phyloP scores from a whole-genome alignment of 1,140 invertebrate species.

The Drosophila sucinea region DNA sequence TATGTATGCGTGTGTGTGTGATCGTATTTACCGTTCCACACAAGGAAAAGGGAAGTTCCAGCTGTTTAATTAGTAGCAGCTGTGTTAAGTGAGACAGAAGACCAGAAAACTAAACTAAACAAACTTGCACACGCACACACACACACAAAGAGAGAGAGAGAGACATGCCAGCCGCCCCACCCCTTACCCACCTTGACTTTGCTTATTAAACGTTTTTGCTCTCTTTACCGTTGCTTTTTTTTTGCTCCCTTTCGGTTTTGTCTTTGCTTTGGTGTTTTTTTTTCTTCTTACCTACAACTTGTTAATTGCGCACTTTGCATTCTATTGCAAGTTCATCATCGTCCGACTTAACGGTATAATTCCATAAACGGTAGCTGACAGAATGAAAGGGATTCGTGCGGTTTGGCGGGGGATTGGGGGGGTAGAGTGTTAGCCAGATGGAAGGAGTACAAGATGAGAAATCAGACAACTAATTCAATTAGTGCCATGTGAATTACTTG shows the following conservation, averaged over 20 bases:
- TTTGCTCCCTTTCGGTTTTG: neutral
- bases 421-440: neutral
- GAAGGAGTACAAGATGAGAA: slow-evolving; percentile 39
- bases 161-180: neutral
- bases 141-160: neutral
- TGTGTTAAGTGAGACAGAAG: slow-evolving; percentile 38
- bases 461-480: slow-evolving; percentile 77
- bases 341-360: slow-evolving; percentile 56
- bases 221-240: slow-evolving; percentile 34
- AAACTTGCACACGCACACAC: slow-evolving; percentile 15
- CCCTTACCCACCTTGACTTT: slow-evolving; percentile 24
- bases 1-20: neutral
- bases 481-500: slow-evolving; percentile 75
- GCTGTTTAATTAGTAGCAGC: slow-evolving; percentile 68
- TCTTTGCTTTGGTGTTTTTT: slow-evolving; percentile 8
- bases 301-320: slow-evolving; percentile 77
- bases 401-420: neutral
- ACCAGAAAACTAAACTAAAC: slow-evolving; percentile 23
- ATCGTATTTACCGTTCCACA: neutral
- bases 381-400: neutral
- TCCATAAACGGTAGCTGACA: slow-evolving; percentile 20
- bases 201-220: slow-evolving; percentile 31
- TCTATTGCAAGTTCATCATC: slow-evolving; percentile 63
- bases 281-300: slow-evolving; percentile 37
- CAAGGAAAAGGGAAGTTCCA: slow-evolving; percentile 41